phyloP scores from a whole-genome alignment of 2,113 vertebrate genomes.

The Crotalus tigris region DNA sequence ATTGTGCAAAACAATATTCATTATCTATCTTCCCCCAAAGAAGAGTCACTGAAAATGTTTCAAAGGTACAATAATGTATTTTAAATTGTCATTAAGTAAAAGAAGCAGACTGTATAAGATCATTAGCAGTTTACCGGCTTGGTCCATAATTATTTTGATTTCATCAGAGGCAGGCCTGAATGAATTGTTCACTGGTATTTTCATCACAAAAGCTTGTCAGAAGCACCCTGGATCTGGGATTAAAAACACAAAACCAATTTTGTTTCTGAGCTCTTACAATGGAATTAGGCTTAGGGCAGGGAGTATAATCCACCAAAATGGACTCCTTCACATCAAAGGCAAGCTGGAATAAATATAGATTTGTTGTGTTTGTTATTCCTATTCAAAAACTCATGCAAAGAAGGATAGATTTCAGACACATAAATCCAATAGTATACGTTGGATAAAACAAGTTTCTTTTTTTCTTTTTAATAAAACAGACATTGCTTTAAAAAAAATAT shows the following conservation, averaged over 20 bases:
- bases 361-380: not conserved
- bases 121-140: conserved; percentile 18
- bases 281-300: not conserved
- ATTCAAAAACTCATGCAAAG: not conserved
- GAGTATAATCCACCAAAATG: not conserved
- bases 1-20: conserved; percentile 3
- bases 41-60: conserved; percentile 16
- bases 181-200: not conserved
- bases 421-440: not conserved
- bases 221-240: not conserved
- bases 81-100: conserved; percentile 27
- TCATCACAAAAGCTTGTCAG: not conserved
- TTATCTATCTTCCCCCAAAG: not conserved
- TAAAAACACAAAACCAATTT: not conserved
- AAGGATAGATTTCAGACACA: not conserved
- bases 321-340: not conserved
- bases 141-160: not conserved
- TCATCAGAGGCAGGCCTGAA: not conserved
- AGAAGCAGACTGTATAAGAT: conserved; percentile 1
- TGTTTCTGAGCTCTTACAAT: not conserved
- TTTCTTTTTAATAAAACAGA: not conserved
- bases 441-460: not conserved
- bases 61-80: conserved; percentile 9
- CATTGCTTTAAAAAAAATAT: not conserved
- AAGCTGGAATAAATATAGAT: not conserved